Percentiles rank a stretch among this genome's conserved stretches.
phyloP scores from a whole-genome alignment of 2,113 vertebrate species.

The Penelope pileata region DNA sequence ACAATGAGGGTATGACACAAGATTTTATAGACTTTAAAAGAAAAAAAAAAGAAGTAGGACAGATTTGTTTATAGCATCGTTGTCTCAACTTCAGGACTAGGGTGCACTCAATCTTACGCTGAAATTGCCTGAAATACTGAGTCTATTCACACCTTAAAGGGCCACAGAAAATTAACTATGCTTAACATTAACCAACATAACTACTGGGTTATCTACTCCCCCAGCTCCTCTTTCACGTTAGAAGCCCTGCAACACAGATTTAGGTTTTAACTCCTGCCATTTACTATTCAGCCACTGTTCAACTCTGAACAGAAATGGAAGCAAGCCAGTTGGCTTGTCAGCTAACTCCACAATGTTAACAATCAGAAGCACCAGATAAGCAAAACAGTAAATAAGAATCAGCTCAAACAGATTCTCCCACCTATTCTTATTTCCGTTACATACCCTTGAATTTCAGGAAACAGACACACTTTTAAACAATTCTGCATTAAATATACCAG shows the following conservation, averaged over 20 bases:
- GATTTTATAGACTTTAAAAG: not conserved
- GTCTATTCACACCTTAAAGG: not conserved
- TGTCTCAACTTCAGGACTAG: not conserved
- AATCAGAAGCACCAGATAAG: not conserved
- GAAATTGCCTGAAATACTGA: not conserved
- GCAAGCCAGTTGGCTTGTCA: not conserved
- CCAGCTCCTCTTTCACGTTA: not conserved
- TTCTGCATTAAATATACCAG: not conserved
- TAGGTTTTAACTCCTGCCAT: not conserved
- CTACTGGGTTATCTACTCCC: not conserved
- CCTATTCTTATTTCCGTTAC: not conserved
- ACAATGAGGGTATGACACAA: not conserved
- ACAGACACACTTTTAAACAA: not conserved
- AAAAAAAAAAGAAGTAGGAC: not conserved
- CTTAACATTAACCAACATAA: not conserved
- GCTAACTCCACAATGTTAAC: not conserved
- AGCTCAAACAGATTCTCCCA: not conserved
- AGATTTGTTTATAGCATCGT: not conserved
- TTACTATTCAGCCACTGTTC: not conserved
- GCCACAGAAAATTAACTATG: not conserved
- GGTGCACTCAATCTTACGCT: not conserved
- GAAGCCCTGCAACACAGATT: not conserved
- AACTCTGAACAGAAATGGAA: constrained; percentile 9
- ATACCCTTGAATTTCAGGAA: not conserved
- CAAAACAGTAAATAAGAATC: not conserved